Conservation (phyloP, 2,113 vertebrate species). For the Rhabdornis inornatus region DNA sequence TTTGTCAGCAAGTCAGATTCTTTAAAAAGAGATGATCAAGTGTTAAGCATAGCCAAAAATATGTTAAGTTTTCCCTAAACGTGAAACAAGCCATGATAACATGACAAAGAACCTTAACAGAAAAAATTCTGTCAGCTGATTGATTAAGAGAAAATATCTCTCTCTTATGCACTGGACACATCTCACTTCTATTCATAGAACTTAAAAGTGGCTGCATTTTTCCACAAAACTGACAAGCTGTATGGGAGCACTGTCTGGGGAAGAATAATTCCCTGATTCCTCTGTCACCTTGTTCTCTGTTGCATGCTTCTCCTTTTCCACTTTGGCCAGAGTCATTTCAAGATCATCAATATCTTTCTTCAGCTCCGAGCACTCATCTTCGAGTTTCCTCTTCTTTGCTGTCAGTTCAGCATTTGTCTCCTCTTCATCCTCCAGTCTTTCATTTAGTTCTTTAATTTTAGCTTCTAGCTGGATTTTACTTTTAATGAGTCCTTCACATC, state of each 20-base stretch:
- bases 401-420: conserved; percentile 50
- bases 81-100: not conserved
- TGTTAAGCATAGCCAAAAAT: not conserved
- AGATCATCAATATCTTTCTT: conserved; percentile 86
- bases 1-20: not conserved
- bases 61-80: not conserved
- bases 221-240: not conserved
- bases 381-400: conserved; percentile 77
- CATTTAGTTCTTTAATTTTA: conserved; percentile 81
- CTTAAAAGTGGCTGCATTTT: not conserved
- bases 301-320: conserved; percentile 85
- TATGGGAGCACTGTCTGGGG: not conserved
- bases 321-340: conserved; percentile 80
- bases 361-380: conserved; percentile 81
- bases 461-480: conserved; percentile 78
- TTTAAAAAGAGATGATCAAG: not conserved
- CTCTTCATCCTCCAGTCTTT: conserved; percentile 82
- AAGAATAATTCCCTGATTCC: not conserved
- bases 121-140: not conserved
- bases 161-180: not conserved
- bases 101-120: not conserved
- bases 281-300: conserved; percentile 80
- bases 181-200: not conserved
- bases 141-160: not conserved
- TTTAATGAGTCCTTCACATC: conserved; percentile 76